Percentiles rank a stretch among this genome's conserved stretches.
Conservation (phyloP, 2,888 invertebrate species). For the Acleris sparsana region DNA sequence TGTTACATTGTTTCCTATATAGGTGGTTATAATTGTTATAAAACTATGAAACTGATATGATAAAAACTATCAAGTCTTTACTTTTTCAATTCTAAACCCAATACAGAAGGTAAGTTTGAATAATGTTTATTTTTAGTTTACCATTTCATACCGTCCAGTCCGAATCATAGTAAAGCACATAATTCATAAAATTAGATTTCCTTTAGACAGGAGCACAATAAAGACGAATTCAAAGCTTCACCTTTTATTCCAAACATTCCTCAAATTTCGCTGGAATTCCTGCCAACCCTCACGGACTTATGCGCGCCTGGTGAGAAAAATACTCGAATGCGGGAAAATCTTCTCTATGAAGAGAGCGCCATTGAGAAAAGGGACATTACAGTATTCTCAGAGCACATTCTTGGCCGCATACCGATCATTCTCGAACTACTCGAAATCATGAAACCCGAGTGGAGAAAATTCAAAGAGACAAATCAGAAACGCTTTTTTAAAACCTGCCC, state of each 20-base stretch:
- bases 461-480: conserved; percentile 76
- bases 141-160: too few relatives aligned
- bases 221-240: conserved; percentile 11
- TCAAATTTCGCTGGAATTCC: conserved; percentile 54
- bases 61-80: not conserved
- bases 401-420: conserved; percentile 61
- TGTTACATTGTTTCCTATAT: too few relatives aligned
- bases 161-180: not conserved
- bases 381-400: conserved; percentile 40
- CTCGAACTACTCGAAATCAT: conserved; percentile 55
- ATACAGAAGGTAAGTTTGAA: too few relatives aligned
- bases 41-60: not conserved
- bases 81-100: not conserved
- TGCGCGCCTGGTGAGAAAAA: conserved; percentile 74
- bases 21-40: too few relatives aligned
- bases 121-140: too few relatives aligned
- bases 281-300: conserved; percentile 45
- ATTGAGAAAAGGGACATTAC: conserved; percentile 40
- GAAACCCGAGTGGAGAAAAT: conserved; percentile 72
- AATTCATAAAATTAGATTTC: conserved; percentile 19
- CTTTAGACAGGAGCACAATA: conserved; percentile 6
- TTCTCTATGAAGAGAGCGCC: conserved; percentile 64
- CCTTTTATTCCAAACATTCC: conserved; percentile 40
- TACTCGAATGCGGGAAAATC: conserved; percentile 82
- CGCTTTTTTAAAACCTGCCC: conserved; percentile 72